Evolutionary conservation across 2,888 invertebrate genomes (phyloP).

Genomic region (Pharmacophagus antenor): DNA sequence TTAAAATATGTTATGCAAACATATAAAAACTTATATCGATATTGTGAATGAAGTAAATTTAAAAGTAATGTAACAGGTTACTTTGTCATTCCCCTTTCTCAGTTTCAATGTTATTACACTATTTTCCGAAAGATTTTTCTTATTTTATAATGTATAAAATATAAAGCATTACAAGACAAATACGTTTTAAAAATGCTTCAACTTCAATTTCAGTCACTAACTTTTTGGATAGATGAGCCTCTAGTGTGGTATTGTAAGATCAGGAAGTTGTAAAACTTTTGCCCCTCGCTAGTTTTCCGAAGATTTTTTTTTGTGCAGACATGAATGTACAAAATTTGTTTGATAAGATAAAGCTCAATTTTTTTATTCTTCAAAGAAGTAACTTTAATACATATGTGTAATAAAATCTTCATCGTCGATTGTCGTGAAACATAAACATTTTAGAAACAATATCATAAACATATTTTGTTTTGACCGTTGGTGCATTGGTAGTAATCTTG

Average conservation of each 20-base stretch:
- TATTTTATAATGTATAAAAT: not conserved
- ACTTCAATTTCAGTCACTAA: not conserved
- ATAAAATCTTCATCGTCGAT: no score
- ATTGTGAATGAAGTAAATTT: no score
- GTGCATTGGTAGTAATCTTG: no score
- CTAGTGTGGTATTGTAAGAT: slow-evolving; percentile 21
- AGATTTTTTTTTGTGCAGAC: not conserved
- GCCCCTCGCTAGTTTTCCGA: slow-evolving; percentile 4
- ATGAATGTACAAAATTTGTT: not conserved
- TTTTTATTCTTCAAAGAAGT: no score
- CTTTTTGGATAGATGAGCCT: slow-evolving; percentile 18
- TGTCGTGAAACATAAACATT: no score
- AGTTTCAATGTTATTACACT: not conserved
- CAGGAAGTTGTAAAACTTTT: slow-evolving; percentile 19
- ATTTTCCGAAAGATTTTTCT: no score
- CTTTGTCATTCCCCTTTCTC: not conserved
- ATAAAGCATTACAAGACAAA: not conserved
- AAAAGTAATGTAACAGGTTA: not conserved
- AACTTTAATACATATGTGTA: no score
- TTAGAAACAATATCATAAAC: no score
- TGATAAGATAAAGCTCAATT: not conserved
- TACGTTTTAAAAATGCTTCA: not conserved
- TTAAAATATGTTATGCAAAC: no score
- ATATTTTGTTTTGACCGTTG: no score
- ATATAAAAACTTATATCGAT: no score